A percentile compares a stretch with the other conserved stretches of the same genome.
phyloP scores from a whole-genome alignment of 2,797 vertebrate species.

The Margarornis squamiger region DNA sequence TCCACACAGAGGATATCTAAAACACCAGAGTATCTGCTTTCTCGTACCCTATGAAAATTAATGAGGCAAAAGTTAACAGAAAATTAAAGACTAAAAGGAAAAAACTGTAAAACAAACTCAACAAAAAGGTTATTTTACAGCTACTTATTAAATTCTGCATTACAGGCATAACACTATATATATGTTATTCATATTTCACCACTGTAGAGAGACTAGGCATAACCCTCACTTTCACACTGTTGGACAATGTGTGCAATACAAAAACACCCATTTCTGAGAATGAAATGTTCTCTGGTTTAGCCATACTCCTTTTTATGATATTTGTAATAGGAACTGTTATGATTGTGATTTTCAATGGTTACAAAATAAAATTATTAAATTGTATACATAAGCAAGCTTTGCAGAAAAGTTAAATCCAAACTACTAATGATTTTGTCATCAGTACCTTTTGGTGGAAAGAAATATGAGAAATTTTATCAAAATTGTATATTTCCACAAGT shows the following conservation, averaged over 20 bases:
- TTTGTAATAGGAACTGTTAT: neutral
- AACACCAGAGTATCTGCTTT: neutral
- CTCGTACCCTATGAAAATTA: neutral
- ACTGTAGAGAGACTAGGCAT: neutral
- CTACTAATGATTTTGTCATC: neutral
- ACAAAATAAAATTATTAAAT: neutral
- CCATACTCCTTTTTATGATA: neutral
- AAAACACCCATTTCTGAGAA: neutral
- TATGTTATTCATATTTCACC: neutral
- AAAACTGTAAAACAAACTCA: neutral
- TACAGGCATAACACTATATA: accelerated
- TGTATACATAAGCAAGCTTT: neutral
- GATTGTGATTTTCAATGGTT: neutral
- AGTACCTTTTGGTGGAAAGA: neutral
- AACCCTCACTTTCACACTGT: neutral
- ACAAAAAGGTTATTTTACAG: neutral
- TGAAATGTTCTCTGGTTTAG: neutral
- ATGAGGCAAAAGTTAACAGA: neutral
- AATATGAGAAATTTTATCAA: neutral
- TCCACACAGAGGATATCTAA: neutral
- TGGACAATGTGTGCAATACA: neutral
- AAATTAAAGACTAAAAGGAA: neutral
- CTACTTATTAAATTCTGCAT: neutral
- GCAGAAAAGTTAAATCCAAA: neutral
- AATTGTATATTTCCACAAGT: neutral